Base-by-base conservation (phyloP, 2,888 invertebrate genomes). In the Halocaridina rubra region DNA sequence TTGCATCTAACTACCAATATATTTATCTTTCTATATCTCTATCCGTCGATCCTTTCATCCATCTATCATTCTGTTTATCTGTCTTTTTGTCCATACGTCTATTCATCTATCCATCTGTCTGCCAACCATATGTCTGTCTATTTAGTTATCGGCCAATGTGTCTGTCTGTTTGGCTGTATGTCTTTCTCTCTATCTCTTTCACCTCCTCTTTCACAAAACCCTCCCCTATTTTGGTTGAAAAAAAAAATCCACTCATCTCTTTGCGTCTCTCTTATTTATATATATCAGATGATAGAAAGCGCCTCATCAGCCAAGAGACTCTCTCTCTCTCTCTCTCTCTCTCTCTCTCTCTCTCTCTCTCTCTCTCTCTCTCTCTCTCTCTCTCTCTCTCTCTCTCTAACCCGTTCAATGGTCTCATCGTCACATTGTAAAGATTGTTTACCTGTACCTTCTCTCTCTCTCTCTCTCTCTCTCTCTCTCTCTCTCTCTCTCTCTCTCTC, bases 401-500 rank as follows among this genome's bases (percentile, higher is more conserved):
- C 61, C 22, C n/a, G 5, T n/a, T n/a, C n/a, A n/a, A n/a, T n/a
- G n/a, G n/a, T 61, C 22, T 61, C n/a, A 7, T 5, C n/a, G n/a
- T 61, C n/a, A 10, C 8, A 7, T 24, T n/a, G 4, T 61, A 7
- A 7, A 7, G n/a, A 7, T 61, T n/a, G 19, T 61, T 61, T n/a
- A 19, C 61, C 61, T 7, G 19, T n/a, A 7, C n/a, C n/a, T n/a
- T n/a, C n/a, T n/a, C n/a, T n/a, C n/a, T n/a, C n/a, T n/a, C n/a
- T n/a, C n/a, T n/a, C 61, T 61, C 61, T 61, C n/a, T 61, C 61
- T 61, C 61, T n/a, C 61, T 61, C 61, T 61, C 61, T 61, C 61
- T 61, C 61, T 61, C 5, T 61, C 61, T 61, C n/a, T n/a, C 61
- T n/a, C n/a, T 61, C 61, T 61, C 61, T 61, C 61, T 24, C 61